phyloP scores from a whole-genome alignment of 2,113 vertebrate species.

The Panurus biarmicus region DNA sequence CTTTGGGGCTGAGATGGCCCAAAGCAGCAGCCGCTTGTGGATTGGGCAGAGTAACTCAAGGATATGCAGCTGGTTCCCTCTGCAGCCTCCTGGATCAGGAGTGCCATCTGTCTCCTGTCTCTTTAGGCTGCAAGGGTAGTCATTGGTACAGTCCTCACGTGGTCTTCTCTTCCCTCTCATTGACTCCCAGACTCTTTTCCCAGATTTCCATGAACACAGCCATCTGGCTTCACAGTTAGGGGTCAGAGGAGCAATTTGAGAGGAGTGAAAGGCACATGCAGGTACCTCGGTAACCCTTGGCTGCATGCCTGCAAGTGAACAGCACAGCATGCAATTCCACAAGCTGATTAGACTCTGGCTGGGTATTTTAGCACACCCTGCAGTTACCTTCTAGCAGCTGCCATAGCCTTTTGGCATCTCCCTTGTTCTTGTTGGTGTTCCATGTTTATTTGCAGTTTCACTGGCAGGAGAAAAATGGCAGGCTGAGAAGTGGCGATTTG shows the following conservation, averaged over 20 bases:
- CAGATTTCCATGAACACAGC: not conserved
- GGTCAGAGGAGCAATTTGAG: not conserved
- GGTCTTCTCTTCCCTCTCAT: not conserved
- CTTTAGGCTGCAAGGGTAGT: not conserved
- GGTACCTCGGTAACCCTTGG: not conserved
- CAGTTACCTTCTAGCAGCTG: not conserved
- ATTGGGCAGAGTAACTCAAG: not conserved
- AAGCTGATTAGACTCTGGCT: not conserved
- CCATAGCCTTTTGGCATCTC: not conserved
- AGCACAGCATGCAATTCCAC: not conserved
- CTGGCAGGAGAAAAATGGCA: not conserved
- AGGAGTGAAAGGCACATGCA: not conserved
- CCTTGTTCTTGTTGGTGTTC: not conserved
- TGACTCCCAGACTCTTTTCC: not conserved
- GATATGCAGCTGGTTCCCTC: not conserved
- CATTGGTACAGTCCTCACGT: rapidly evolving
- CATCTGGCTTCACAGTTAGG: not conserved
- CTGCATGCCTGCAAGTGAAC: not conserved
- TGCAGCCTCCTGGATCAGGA: not conserved
- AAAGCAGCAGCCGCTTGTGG: not conserved
- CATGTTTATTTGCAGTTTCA: not conserved
- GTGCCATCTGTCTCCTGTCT: not conserved
- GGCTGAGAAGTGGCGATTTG: not conserved
- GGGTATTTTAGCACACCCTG: not conserved
- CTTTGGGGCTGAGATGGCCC: not conserved